Evolutionary conservation across 2,888 invertebrate genomes (phyloP), one percentile per base, ranked within the genome.

Genomic region (Deroplatys truncata): DNA sequence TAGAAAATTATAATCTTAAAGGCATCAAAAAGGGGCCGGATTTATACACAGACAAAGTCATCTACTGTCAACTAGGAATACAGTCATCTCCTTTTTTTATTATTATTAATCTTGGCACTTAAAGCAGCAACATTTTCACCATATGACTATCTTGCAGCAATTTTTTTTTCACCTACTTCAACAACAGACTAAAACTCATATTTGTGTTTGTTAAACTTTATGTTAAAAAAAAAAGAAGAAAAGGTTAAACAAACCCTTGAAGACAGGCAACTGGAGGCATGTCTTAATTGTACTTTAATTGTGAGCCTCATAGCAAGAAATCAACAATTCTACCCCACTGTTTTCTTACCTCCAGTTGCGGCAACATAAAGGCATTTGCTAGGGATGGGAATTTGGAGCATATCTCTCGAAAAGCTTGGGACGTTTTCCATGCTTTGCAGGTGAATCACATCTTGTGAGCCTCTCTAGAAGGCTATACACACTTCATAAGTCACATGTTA

Each of bases 11-110:
- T 35, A 90, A 89, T 90, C 88, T 90, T 84, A 90, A 89, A 90
- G 90, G 90, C 90, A 90, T 90, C 90, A 90, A 88, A 72, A 89
- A 90, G 89, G 90, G 90, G 90, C 90, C 90, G 89, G 90, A 89
- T 90, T 89, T 88, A 43, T 89, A 89, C 89, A 89, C 89, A 89
- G 85, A 89, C 85, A 85, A 43, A 35, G 35, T 20, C 28, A 72
- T 82, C 82, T 86, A 89, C 89, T 82, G 28, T 89, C 86, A 84
- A 83, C 83, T 89, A 89, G 56, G 85, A 83, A 89, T 89, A 86
- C 89, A 86, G 89, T 86, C 89, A 89, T 84, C 84, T 89, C 56
- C 83, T 83, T 86, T 84, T 28, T 86, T 86, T 83, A 88, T 84
- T 88, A 88, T 84, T 83, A 88, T 84, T 88, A 88, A 82, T 90